Evolutionary conservation across 2,113 vertebrate species (phyloP), one percentile per base, ranked within the genome.

Genomic region (Crotalus tigris): DNA sequence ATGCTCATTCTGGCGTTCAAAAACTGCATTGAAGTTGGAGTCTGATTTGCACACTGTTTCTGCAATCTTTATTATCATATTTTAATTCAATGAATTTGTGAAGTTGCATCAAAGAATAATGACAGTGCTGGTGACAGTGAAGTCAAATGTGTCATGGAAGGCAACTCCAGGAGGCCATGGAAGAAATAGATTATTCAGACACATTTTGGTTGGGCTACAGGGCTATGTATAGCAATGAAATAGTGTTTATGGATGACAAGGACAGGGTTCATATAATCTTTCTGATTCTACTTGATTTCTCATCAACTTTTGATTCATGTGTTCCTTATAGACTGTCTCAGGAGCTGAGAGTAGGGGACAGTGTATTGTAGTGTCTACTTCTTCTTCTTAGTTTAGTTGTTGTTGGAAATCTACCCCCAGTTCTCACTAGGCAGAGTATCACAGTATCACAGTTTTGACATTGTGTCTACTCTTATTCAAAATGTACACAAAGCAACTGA

Each of bases 1-100:
- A 0, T 49, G 93, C 0, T 0, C 0, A 0, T 57, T 26, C 33
- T 87, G 39, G n/a, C 2, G n/a, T 57, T 0, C 0, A 91, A 64
- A 57, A 91, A 39, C 4, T 54, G 33, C 81, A 88, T 69, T 46
- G 87, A 91, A 1, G 51, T 19, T 58, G n/a, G 55, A 85, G 23
- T 0, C 0, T 17, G 57, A 53, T 93, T 88, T 90, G 33, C n/a
- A 26, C 64, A 61, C 44, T 15, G 44, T 15, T 8, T 19, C 26
- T 0, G 39, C 85, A 95, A 44, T 91, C 19, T 13, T 49, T 69
- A n/a, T 69, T 44, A 53, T 29, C 17, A 29, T 29, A 33, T 61
- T 19, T 53, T 49, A 44, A 53, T 69, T 88, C 87, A 26, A 21
- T 89, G 51, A 57, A n/a, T 90, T 51, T 58, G 55, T 46, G 12